phyloP scores from a whole-genome alignment of 2,888 invertebrate species.

The Margaritifera margaritifera region DNA sequence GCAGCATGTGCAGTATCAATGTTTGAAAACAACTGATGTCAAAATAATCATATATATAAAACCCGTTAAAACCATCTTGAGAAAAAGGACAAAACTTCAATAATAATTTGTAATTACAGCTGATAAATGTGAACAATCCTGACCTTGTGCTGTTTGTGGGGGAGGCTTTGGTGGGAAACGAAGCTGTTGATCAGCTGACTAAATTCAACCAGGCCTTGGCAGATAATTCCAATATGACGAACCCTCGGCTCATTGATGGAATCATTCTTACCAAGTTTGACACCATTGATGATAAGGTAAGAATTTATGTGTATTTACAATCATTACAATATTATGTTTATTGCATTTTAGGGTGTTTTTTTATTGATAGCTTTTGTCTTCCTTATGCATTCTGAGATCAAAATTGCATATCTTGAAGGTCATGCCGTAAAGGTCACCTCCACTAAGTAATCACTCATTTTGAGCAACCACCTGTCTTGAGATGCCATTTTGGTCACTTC shows the following conservation, averaged over 20 bases:
- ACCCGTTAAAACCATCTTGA: too few relatives aligned
- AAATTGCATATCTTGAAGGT: too few relatives aligned
- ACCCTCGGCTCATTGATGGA: slow-evolving; percentile 92
- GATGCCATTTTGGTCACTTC: too few relatives aligned
- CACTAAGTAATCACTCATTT: too few relatives aligned
- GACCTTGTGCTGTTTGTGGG: slow-evolving; percentile 99
- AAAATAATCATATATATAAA: too few relatives aligned
- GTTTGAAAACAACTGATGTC: too few relatives aligned
- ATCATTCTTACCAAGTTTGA: slow-evolving; percentile 99
- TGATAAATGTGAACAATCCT: slow-evolving; percentile 97
- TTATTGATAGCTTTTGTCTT: too few relatives aligned
- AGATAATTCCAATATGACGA: slow-evolving; percentile 81
- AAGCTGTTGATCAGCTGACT: slow-evolving; percentile 98
- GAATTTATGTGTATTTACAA: slow-evolving; percentile 15
- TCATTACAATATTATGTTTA: not conserved
- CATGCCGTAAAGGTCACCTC: too few relatives aligned
- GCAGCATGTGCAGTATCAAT: too few relatives aligned
- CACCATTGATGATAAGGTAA: slow-evolving; percentile 97
- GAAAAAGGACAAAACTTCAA: not conserved
- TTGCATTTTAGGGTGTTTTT: too few relatives aligned
- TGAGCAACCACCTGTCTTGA: too few relatives aligned
- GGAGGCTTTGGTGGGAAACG: slow-evolving; percentile 99
- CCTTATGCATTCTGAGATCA: too few relatives aligned
- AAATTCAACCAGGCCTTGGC: slow-evolving; percentile 99
- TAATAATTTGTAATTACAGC: slow-evolving; percentile 69